phyloP scores from a whole-genome alignment of 2,113 vertebrate genomes.

The Rhynchomys soricoides region DNA sequence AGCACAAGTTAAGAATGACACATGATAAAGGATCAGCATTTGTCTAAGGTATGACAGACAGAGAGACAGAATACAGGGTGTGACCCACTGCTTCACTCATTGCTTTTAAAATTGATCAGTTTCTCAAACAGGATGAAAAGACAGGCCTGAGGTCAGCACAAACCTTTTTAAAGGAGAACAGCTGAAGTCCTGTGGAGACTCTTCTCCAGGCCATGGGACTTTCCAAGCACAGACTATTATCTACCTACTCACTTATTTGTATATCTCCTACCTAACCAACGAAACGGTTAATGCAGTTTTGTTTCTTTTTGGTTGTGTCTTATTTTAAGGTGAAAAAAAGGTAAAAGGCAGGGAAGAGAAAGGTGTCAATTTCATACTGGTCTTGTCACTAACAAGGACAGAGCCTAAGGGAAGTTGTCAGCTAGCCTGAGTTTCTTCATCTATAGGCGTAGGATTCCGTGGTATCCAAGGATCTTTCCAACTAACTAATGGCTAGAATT shows the following conservation, averaged over 20 bases:
- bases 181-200: not conserved
- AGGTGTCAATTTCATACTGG: not conserved
- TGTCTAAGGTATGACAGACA: not conserved
- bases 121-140: constrained; percentile 32
- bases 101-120: not conserved
- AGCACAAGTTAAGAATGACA: not conserved
- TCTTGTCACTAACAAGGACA: not conserved
- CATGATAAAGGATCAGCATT: not conserved
- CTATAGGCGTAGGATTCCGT: not conserved
- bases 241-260: no score
- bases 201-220: not conserved
- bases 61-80: not conserved
- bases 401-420: not conserved
- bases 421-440: not conserved
- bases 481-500: not conserved
- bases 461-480: not conserved
- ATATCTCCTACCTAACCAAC: not conserved
- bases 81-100: not conserved
- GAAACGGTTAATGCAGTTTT: not conserved
- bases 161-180: not conserved
- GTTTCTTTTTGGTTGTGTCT: not conserved
- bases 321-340: not conserved
- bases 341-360: not conserved
- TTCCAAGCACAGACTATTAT: not conserved
- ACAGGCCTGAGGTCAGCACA: not conserved